These are phyloP conservation scores for Crepidodera aurea DNA, from an alignment of 2,888 invertebrate species.

Conservation along the genomic window DNA sequence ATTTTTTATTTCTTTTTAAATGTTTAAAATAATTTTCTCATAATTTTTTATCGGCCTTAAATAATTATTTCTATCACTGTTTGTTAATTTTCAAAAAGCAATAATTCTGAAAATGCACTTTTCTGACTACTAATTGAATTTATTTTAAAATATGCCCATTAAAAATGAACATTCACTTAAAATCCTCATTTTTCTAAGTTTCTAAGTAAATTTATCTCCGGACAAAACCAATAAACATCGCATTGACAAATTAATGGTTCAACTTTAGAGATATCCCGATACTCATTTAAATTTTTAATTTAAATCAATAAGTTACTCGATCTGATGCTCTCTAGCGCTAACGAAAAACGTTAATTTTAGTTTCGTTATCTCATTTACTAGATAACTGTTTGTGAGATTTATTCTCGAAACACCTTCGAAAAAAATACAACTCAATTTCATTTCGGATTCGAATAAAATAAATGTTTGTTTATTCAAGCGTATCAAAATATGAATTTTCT, in stretches of 20 bases:
- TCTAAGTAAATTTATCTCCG: not conserved
- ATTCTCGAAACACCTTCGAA: not conserved
- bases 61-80: too few species aligned
- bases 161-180: not conserved
- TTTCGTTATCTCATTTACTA: not conserved
- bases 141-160: too few species aligned
- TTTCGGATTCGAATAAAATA: not conserved
- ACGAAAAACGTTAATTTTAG: not conserved
- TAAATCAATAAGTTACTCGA: not conserved
- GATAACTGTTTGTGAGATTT: not conserved
- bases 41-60: too few species aligned
- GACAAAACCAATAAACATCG: not conserved
- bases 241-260: constrained; percentile 8
- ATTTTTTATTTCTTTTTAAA: not conserved
- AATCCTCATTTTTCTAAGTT: not conserved
- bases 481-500: too few species aligned
- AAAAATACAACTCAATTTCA: not conserved
- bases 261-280: constrained; percentile 1
- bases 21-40: too few species aligned
- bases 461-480: too few species aligned
- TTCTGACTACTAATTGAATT: too few species aligned
- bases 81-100: too few species aligned
- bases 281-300: constrained; percentile 13
- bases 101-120: too few species aligned
- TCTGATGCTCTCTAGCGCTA: not conserved